Evolutionary conservation across 2,888 invertebrate species (phyloP).

Genomic region (Tridacna gigas): DNA sequence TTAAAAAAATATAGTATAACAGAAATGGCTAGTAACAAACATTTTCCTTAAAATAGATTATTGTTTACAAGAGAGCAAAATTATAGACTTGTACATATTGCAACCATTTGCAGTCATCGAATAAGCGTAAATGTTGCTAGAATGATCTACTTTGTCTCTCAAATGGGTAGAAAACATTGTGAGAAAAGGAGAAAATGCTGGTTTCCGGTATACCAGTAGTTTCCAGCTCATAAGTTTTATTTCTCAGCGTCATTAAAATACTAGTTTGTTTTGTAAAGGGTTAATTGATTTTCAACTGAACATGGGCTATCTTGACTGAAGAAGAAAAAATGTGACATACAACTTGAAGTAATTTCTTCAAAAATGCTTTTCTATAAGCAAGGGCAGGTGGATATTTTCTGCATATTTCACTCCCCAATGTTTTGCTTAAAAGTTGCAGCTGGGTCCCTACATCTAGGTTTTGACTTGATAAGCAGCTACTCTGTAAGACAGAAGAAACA

Average conservation of each 20-base stretch:
- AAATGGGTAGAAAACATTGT: neutral
- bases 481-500: conserved; percentile 61
- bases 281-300: neutral
- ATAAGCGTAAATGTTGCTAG: too few species aligned
- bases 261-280: neutral
- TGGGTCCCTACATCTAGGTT: conserved; percentile 72
- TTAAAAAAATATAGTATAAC: too few species aligned
- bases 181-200: neutral
- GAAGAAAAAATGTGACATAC: conserved; percentile 51
- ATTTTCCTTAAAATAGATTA: too few species aligned
- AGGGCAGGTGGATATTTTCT: conserved; percentile 77
- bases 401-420: conserved; percentile 74
- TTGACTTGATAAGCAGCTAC: conserved; percentile 64
- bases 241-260: neutral
- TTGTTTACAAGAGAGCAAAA: too few species aligned
- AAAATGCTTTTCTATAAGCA: conserved; percentile 75
- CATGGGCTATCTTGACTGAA: too few species aligned
- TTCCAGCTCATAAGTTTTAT: neutral
- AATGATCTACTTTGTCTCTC: too few species aligned
- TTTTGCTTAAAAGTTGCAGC: conserved; percentile 71
- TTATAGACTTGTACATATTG: too few species aligned
- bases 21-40: too few species aligned
- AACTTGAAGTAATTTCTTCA: conserved; percentile 78
- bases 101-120: too few species aligned
- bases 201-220: neutral